Percentiles rank a stretch among this genome's conserved stretches.
These are phyloP conservation scores for Drosophila sucinea DNA, from an alignment of 1,140 invertebrate species.

Conservation along the genomic window DNA sequence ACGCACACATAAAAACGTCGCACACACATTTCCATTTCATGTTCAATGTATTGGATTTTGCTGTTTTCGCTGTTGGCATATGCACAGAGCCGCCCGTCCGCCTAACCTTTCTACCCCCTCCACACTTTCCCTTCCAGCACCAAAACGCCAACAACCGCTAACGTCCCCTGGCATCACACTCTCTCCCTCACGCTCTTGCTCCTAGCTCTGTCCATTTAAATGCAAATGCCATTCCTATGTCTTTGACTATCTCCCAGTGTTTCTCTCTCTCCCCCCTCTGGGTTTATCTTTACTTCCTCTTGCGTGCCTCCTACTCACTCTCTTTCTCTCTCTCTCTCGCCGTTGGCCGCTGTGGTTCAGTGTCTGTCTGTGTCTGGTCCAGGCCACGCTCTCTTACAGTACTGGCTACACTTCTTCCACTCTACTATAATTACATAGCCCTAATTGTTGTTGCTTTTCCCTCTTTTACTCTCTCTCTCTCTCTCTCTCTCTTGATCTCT, in stretches of 20 bases:
- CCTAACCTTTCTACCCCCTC: background rate
- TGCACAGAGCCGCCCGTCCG: background rate
- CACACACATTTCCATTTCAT: constrained; percentile 56
- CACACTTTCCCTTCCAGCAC: too few species aligned
- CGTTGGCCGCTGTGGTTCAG: background rate
- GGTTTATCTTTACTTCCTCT: background rate
- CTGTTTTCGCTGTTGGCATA: constrained; percentile 46
- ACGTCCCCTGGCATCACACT: background rate
- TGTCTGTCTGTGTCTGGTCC: constrained; percentile 9
- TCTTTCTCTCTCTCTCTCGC: background rate
- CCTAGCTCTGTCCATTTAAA: constrained; percentile 38
- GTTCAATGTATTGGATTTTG: constrained; percentile 73
- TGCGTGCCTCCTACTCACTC: background rate
- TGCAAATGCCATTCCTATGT: constrained; percentile 59
- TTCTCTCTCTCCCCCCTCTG: background rate
- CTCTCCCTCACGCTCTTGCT: background rate
- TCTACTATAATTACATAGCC: constrained; percentile 52
- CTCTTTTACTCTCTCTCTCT: constrained; percentile 2
- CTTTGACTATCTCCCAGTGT: constrained; percentile 24
- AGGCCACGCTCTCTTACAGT: too few species aligned
- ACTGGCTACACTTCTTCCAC: constrained; percentile 1
- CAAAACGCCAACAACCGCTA: background rate
- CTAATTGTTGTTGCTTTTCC: constrained; percentile 52
- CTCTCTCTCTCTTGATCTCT: background rate
- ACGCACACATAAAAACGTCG: constrained; percentile 11